Conservation (phyloP, 2,888 invertebrate genomes). For the Exocentrus adspersus region DNA sequence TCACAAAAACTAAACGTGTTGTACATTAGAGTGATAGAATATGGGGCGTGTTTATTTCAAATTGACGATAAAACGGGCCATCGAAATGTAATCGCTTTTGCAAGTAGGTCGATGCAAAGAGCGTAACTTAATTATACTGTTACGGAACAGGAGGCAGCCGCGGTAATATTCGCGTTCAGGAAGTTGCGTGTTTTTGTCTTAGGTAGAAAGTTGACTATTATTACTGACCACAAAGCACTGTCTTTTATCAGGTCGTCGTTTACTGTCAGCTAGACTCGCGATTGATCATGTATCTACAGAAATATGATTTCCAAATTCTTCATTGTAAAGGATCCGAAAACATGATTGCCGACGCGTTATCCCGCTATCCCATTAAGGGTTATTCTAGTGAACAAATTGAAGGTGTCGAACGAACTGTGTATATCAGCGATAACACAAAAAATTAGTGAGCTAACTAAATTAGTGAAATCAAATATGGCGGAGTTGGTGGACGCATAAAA, state of each 20-base stretch:
- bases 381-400: not conserved
- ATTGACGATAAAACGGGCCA: not conserved
- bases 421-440: not conserved
- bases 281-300: slow-evolving; percentile 32
- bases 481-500: too few relatives aligned
- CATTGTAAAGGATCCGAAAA: slow-evolving; percentile 33
- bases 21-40: too few relatives aligned
- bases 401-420: not conserved
- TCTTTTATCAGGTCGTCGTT: slow-evolving; percentile 19
- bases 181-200: slow-evolving; percentile 31
- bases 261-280: slow-evolving; percentile 26
- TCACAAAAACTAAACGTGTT: too few relatives aligned
- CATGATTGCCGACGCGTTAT: slow-evolving; percentile 30
- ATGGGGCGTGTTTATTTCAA: slow-evolving; percentile 14
- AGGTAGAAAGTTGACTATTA: slow-evolving; percentile 16
- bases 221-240: slow-evolving; percentile 34
- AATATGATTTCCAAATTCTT: slow-evolving; percentile 26
- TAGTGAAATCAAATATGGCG: not conserved
- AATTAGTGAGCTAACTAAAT: not conserved
- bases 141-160: slow-evolving; percentile 31
- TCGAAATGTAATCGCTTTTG: slow-evolving; percentile 29
- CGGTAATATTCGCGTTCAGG: slow-evolving; percentile 17
- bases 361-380: slow-evolving; percentile 23
- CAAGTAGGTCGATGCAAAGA: slow-evolving; percentile 28
- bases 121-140: slow-evolving; percentile 5